These are phyloP conservation scores for Brachycybe producta DNA, from an alignment of 2,888 invertebrate species.

Conservation along the genomic window DNA sequence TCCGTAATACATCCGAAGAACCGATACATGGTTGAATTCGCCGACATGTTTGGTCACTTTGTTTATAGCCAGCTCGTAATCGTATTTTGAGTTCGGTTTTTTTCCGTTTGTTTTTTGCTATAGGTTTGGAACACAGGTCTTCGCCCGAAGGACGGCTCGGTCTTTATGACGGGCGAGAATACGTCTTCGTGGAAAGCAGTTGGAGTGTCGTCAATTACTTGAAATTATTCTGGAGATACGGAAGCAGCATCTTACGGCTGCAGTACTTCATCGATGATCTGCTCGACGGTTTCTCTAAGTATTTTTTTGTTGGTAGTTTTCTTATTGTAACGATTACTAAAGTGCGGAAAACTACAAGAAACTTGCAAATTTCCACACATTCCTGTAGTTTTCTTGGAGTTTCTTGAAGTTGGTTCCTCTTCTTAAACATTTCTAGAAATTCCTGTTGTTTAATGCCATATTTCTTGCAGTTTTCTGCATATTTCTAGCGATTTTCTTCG, in stretches of 20 bases:
- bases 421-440: no score
- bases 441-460: no score
- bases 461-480: no score
- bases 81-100: not conserved
- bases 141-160: slow-evolving; percentile 29
- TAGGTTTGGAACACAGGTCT: slow-evolving; percentile 31
- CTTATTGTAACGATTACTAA: no score
- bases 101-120: slow-evolving; percentile 7
- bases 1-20: slow-evolving; percentile 46
- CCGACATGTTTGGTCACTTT: slow-evolving; percentile 42
- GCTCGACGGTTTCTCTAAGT: slow-evolving; percentile 37
- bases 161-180: slow-evolving; percentile 42
- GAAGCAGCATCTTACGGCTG: slow-evolving; percentile 39
- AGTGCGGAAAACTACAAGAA: no score
- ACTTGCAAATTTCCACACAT: no score
- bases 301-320: no score
- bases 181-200: slow-evolving; percentile 41
- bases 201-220: slow-evolving; percentile 36
- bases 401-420: no score
- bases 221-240: slow-evolving; percentile 45
- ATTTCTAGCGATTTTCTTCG: no score
- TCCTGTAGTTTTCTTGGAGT: no score
- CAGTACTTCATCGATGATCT: slow-evolving; percentile 34
- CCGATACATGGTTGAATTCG: slow-evolving; percentile 44
- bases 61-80: slow-evolving; percentile 23